Evolutionary conservation across 2,888 invertebrate genomes (phyloP).

Genomic region (Calameuta filiformis): DNA sequence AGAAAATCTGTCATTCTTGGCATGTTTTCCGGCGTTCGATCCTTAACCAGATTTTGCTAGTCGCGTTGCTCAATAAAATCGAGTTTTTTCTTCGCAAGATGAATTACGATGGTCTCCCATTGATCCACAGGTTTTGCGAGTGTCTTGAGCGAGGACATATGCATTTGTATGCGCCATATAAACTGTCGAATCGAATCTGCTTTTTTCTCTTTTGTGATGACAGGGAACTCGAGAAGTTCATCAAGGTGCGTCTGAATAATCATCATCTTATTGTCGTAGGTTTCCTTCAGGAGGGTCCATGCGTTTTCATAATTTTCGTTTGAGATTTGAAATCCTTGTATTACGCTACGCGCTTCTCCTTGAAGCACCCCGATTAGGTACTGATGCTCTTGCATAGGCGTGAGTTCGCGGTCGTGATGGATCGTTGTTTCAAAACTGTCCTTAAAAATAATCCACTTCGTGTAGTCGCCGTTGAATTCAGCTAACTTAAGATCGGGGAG

Average conservation of each 20-base stretch:
- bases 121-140: conserved; percentile 19
- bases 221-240: conserved; percentile 24
- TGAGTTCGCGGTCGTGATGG: conserved; percentile 6
- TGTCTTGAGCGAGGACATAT: conserved; percentile 18
- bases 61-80: conserved; percentile 16
- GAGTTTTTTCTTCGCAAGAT: conserved; percentile 21
- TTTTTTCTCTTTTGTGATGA: conserved; percentile 21
- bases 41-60: too few relatives aligned
- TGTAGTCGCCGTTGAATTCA: conserved; percentile 18
- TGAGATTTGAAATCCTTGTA: conserved; percentile 16
- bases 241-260: conserved; percentile 22
- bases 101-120: conserved; percentile 24
- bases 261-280: conserved; percentile 17
- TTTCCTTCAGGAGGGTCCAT: conserved; percentile 19
- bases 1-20: conserved; percentile 26
- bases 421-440: conserved; percentile 22
- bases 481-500: conserved; percentile 15
- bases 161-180: conserved; percentile 23
- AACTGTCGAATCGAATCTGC: conserved; percentile 18
- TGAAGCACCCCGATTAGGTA: conserved; percentile 19
- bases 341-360: conserved; percentile 17
- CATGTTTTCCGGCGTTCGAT: conserved; percentile 26
- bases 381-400: conserved; percentile 23
- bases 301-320: conserved; percentile 20
- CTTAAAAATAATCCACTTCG: conserved; percentile 21